Evolutionary conservation across 2,113 vertebrate genomes (phyloP), one percentile per base, ranked within the genome.

Genomic region (Puma concolor): DNA sequence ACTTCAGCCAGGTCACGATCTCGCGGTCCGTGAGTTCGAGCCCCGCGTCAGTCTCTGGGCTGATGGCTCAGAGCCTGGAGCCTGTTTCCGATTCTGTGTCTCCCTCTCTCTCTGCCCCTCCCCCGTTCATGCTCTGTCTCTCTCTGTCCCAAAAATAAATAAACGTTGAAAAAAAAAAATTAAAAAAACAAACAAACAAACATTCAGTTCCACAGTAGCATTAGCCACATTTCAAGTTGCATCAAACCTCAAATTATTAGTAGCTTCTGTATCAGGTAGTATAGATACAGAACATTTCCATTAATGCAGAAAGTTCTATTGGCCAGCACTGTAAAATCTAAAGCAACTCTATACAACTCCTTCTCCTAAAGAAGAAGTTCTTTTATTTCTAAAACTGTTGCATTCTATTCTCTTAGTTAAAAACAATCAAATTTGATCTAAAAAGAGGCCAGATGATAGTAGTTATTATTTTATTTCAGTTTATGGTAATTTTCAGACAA

Each of bases 351-450:
- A 9, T 64, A 33, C 38, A 83, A 79, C 21, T 23, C 19, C 21
- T 23, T 25, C 31, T 19, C 64, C n/a, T 17, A 92, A 88, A 92
- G 21, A 63, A 69, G n/a, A 92, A n/a, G 31, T 82, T 76, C 17
- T 57, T 52, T 69, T 90, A 15, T 94, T 96, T 91, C 48, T 66
- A 77, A 92, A 91, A 85, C 36, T 31, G 9, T 85, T 95, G 57
- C 25, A 80, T 74, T 95, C 64, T 85, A 33, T 92, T 83, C 48
- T 64, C 52, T 83, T 82, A 21, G 4, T 88, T 94, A 14, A 81
- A 57, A 88, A 93, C 44, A 74, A 31, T 50, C 16, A 69, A 63
- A 92, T 91, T 96, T 92, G 15, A 76, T 74, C 31, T 60, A 89
- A 69, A 79, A 79, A 48, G 31, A 63, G 1, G 12, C 13, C 44